phyloP scores from a whole-genome alignment of 2,113 vertebrate genomes.

The Callipepla californica region DNA sequence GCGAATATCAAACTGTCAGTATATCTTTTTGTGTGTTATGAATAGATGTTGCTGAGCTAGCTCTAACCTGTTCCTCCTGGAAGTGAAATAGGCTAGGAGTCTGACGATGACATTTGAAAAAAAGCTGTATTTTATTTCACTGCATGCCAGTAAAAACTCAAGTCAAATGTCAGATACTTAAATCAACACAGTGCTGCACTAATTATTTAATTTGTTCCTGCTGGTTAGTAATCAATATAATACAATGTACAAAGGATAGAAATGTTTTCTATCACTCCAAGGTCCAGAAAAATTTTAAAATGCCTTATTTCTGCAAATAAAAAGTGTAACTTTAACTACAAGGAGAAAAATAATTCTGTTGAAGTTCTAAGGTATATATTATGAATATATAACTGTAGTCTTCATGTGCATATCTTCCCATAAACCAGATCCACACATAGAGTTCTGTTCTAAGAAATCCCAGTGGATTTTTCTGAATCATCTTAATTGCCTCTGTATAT shows the following conservation, averaged over 20 bases:
- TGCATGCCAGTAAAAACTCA: background rate
- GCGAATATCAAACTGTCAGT: background rate
- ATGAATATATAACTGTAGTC: background rate
- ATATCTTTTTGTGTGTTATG: background rate
- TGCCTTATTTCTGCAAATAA: background rate
- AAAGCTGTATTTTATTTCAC: background rate
- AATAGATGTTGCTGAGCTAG: background rate
- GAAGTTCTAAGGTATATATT: background rate
- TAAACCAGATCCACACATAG: background rate
- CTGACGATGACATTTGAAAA: background rate
- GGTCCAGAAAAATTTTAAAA: background rate
- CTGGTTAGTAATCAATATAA: background rate
- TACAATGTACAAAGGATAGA: background rate
- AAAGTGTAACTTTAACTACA: background rate
- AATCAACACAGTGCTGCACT: background rate
- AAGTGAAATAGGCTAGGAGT: background rate
- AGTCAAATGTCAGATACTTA: constrained; percentile 1
- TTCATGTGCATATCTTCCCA: background rate
- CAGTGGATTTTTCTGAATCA: background rate
- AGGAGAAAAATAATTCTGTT: background rate
- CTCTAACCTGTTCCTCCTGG: background rate
- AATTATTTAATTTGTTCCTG: background rate
- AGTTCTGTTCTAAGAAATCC: background rate
- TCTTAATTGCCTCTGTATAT: background rate
- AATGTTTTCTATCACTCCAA: background rate